Evolutionary conservation across 2,797 vertebrate species (phyloP), one percentile per base, ranked within the genome.

Genomic region (Epinephelus coioides): DNA sequence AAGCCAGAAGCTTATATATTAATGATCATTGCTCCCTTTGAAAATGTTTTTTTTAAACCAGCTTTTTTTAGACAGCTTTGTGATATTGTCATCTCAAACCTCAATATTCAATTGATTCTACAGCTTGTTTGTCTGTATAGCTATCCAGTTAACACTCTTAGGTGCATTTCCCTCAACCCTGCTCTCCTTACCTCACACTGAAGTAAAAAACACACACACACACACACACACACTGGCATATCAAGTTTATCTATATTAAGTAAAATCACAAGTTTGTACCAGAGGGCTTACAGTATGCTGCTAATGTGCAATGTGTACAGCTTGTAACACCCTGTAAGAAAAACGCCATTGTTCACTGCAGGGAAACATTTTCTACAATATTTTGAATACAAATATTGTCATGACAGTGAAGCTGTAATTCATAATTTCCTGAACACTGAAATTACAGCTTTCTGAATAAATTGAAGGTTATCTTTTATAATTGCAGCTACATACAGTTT

Each of bases 71-170:
- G 30, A 73, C 38, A 34, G 47, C 34, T 71, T 12, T 51, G 57
- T 65, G 47, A 51, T 57, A 17, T 21, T 71, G 27, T 70, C 67
- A 51, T 69, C 59, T 79, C 13, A 19, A 44, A 56, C 14, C 11
- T 30, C 27, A 64, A 60, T 56, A 21, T 17, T 43, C 46, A 54
- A 69, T 72, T 75, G 59, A 77, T 72, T 79, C 43, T 65, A 38
- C n/a, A 51, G 5, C n/a, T 59, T 51, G 25, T 82, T 81, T 56
- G 38, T 50, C 19, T 53, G 21, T 77, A 49, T 81, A 65, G 49
- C 17, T 50, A 78, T 62, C 15, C 18, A 25, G 46, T 55, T 72
- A 63, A 71, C 47, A 59, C 40, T 66, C 21, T 25, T 14, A 19
- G 1, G 46, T 63, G 59, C 3, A 23, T 69, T 68, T 66, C 23